Base-by-base conservation (phyloP, 2,888 invertebrate genomes). In the Hirtodrosophila alboralis region DNA sequence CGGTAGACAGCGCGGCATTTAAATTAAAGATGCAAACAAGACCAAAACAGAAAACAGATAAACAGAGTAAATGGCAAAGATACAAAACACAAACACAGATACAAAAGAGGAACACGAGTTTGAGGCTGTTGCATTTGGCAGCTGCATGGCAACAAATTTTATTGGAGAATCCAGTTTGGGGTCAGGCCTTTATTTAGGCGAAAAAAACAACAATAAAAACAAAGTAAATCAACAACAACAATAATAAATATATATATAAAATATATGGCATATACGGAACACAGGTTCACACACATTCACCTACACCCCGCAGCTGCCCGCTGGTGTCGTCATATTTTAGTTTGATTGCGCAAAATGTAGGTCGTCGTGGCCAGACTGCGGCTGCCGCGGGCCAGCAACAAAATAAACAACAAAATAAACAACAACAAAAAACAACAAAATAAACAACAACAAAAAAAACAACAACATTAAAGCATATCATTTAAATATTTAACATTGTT, bases 311-410 rank as follows among this genome's bases (percentile, higher is more conserved):
- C 56, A 13, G 26, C 56, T 10, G 26, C 5, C 36, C 58, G 27
- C 16, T 16, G 3, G 58, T 54, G 62, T 70, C 78, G 40, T 68
- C 79, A 80, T 56, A 56, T 44, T 73, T 78, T 64, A 67, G 75
- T 81, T 78, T 66, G 79, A 76, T 78, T 68, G 68, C 68, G 83
- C 79, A 72, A 74, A 81, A 81, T 78, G 85, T 81, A 83, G 81
- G 85, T 81, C 81, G 81, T 60, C 59, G 80, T 48, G 78, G 75
- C 78, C 75, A 75, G 81, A 70, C 78, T 53, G 54, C 62, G 59
- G 65, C 75, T 58, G 67, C 60, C 48, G 49, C 40, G 26, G 26
- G 51, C 13, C 54, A 52, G 5, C 45, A 56, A 30, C 54, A 61
- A 36, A 51, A 38, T 27, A 26, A 59, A 30, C 33, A 58, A 33